A percentile compares a stretch with the other conserved stretches of the same genome.
Evolutionary conservation across 2,888 invertebrate genomes (phyloP).

Genomic region (Eupithecia subumbrata): DNA sequence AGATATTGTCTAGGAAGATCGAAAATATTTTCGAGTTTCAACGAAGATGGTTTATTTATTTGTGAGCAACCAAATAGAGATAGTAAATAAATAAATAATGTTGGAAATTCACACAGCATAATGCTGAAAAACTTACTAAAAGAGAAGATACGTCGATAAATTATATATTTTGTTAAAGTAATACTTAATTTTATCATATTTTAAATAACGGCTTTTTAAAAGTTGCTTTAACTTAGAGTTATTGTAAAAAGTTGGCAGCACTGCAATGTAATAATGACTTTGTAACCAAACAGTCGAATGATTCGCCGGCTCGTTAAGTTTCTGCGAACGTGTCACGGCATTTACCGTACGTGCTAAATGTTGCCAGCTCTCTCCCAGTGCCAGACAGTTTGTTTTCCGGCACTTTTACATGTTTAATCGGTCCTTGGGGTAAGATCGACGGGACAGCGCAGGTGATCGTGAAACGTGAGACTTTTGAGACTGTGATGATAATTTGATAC

Average conservation of each 20-base stretch:
- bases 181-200: too few species aligned
- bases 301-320: slow-evolving; percentile 71
- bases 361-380: slow-evolving; percentile 53
- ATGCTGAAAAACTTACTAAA: too few species aligned
- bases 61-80: too few species aligned
- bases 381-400: slow-evolving; percentile 79
- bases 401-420: slow-evolving; percentile 83
- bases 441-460: slow-evolving; percentile 39
- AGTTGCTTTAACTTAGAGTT: too few species aligned
- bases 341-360: slow-evolving; percentile 80
- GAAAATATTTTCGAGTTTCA: not conserved
- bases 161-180: too few species aligned
- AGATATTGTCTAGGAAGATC: slow-evolving; percentile 1
- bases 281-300: slow-evolving; percentile 44
- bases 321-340: slow-evolving; percentile 74
- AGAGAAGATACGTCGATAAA: too few species aligned
- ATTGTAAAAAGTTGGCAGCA: slow-evolving; percentile 4
- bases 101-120: too few species aligned
- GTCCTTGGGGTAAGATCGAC: slow-evolving; percentile 62
- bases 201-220: too few species aligned
- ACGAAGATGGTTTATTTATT: not conserved
- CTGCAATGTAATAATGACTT: slow-evolving; percentile 23
- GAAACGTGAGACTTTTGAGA: slow-evolving; percentile 37
- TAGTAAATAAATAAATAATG: too few species aligned
- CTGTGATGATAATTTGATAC: slow-evolving; percentile 25